These are phyloP conservation scores for Ochropleura plecta DNA, from an alignment of 2,888 invertebrate species.

Conservation along the genomic window DNA sequence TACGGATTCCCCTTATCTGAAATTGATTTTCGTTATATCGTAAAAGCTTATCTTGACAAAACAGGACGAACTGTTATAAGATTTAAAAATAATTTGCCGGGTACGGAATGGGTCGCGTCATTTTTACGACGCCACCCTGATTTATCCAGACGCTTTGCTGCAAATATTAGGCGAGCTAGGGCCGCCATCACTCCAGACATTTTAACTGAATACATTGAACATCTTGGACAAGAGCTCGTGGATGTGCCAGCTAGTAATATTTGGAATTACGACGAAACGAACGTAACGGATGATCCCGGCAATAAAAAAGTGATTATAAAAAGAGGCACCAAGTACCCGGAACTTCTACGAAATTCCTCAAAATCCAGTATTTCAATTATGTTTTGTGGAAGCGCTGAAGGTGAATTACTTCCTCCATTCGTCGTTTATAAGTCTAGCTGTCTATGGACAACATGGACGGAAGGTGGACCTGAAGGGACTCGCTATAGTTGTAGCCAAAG, in stretches of 20 bases:
- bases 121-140: conserved; percentile 6
- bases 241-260: conserved; percentile 4
- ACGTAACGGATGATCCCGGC: conserved; percentile 23
- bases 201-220: conserved; percentile 6
- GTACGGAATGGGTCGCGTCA: conserved; percentile 13
- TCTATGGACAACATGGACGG: conserved; percentile 14
- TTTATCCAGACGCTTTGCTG: conserved; percentile 9
- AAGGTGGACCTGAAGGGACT: conserved; percentile 2
- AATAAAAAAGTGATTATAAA: conserved; percentile 14
- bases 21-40: conserved; percentile 6
- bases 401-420: conserved; percentile 10
- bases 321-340: conserved; percentile 19
- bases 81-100: conserved; percentile 1
- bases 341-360: conserved; percentile 14
- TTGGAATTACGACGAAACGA: conserved; percentile 20
- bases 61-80: background rate
- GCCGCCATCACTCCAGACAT: conserved; percentile 2
- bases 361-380: conserved; percentile 14
- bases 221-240: conserved; percentile 1
- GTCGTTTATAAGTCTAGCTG: conserved; percentile 7
- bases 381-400: conserved; percentile 26
- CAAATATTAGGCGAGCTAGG: conserved; percentile 8
- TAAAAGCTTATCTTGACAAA: conserved; percentile 14
- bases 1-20: conserved; percentile 10
- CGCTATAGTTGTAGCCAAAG: conserved; percentile 6